phyloP scores from a whole-genome alignment of 2,797 vertebrate genomes.

The Thamnophis elegans region DNA sequence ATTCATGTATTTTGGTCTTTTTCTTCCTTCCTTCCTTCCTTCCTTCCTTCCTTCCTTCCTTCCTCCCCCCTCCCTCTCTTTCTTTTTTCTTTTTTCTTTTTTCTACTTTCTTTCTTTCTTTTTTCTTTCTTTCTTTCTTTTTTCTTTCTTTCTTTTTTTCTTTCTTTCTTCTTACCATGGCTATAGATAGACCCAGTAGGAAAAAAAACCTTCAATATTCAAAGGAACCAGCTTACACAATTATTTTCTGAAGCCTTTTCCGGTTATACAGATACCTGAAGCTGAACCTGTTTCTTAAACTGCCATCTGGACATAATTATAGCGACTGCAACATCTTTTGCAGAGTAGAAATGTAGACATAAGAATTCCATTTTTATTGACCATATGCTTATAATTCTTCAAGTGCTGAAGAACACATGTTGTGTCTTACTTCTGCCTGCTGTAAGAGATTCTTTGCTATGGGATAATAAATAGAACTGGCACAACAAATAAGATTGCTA shows the following conservation, averaged over 20 bases:
- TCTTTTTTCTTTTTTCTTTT: fast-evolving
- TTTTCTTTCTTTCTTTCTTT: too few relatives aligned
- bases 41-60: background rate
- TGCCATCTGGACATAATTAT: slow-evolving; percentile 32
- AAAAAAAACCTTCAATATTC: background rate
- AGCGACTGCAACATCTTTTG: slow-evolving; percentile 20
- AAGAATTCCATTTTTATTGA: slow-evolving; percentile 57
- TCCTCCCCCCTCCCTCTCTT: too few relatives aligned
- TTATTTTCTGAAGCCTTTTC: background rate
- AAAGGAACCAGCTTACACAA: background rate
- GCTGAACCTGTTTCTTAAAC: slow-evolving; percentile 3
- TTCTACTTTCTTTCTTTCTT: too few relatives aligned
- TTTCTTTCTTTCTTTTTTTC: background rate
- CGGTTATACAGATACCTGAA: slow-evolving; percentile 4
- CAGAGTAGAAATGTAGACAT: slow-evolving; percentile 33
- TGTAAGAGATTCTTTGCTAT: slow-evolving; percentile 56
- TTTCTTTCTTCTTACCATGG: background rate
- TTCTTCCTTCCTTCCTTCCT: background rate
- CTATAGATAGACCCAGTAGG: background rate
- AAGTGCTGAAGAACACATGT: slow-evolving; percentile 48
- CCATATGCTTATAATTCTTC: slow-evolving; percentile 57
- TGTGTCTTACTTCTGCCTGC: slow-evolving; percentile 45
- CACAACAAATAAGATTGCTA: slow-evolving; percentile 51
- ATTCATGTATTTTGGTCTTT: background rate
- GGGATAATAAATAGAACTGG: slow-evolving; percentile 54